Percentiles rank a stretch among this genome's conserved stretches.
phyloP scores from a whole-genome alignment of 2,888 invertebrate genomes.

The Sipha maydis region DNA sequence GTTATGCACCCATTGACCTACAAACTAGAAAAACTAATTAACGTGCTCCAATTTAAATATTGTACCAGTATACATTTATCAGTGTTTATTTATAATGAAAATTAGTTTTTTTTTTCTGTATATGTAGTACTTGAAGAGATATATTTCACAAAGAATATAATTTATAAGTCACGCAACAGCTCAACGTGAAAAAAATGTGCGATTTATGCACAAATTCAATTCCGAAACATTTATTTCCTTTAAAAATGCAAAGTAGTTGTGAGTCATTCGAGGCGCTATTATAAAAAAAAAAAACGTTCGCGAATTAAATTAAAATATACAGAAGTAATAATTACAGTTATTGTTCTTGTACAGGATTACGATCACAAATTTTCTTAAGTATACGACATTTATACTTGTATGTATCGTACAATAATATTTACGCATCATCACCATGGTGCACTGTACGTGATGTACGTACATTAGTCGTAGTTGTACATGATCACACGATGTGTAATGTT shows the following conservation, averaged over 20 bases:
- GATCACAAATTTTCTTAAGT: too few relatives aligned
- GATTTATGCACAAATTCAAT: constrained; percentile 24
- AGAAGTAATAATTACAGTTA: neutral
- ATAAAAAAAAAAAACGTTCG: neutral
- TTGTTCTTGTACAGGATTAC: too few relatives aligned
- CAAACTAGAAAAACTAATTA: constrained; percentile 48
- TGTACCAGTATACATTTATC: constrained; percentile 19
- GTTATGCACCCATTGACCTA: constrained; percentile 39
- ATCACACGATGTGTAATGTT: too few relatives aligned
- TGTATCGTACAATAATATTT: too few relatives aligned
- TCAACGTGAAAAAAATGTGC: constrained; percentile 1
- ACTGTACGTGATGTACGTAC: too few relatives aligned
- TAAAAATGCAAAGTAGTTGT: neutral
- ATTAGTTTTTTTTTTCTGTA: neutral
- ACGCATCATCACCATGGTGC: too few relatives aligned
- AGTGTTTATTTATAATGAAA: constrained; percentile 19
- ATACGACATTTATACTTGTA: too few relatives aligned
- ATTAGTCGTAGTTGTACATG: too few relatives aligned
- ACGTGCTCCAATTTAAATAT: constrained; percentile 30
- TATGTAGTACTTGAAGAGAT: constrained; percentile 14
- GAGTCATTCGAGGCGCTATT: neutral
- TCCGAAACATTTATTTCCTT: constrained; percentile 7
- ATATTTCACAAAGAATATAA: constrained; percentile 6
- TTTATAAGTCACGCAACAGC: constrained; percentile 24
- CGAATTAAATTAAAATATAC: neutral